These are phyloP conservation scores for Plodia interpunctella DNA, from an alignment of 1,140 invertebrate genomes.

Conservation along the genomic window DNA sequence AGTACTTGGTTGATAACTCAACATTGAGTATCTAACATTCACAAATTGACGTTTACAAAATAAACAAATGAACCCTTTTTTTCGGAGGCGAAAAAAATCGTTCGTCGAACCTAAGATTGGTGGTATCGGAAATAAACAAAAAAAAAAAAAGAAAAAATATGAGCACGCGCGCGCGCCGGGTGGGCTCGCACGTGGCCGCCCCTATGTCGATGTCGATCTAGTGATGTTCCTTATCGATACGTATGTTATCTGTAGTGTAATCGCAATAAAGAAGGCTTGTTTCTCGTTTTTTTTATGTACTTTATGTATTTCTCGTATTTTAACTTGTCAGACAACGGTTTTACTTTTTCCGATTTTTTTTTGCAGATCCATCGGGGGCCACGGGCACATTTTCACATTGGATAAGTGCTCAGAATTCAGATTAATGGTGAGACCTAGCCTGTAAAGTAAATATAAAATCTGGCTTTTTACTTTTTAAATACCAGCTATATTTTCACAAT, in stretches of 20 bases:
- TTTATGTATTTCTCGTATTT: neutral
- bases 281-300: neutral
- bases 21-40: too few species aligned
- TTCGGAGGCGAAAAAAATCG: conserved; percentile 11
- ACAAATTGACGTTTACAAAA: neutral
- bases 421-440: conserved; percentile 60
- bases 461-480: too few species aligned
- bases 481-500: too few species aligned
- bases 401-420: conserved; percentile 64
- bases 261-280: neutral
- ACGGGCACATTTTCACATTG: conserved; percentile 55
- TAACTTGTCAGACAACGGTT: neutral
- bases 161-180: conserved; percentile 59
- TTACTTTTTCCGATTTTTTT: conserved; percentile 15
- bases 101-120: conserved; percentile 37
- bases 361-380: conserved; percentile 61
- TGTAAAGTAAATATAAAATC: too few species aligned
- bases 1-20: too few species aligned
- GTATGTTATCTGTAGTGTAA: neutral
- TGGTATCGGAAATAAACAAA: conserved; percentile 38
- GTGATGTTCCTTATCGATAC: conserved; percentile 34
- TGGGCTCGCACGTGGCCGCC: conserved; percentile 58
- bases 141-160: conserved; percentile 29
- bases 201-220: conserved; percentile 53
- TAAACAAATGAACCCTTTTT: conserved; percentile 5